Base-by-base conservation (phyloP, 2,797 vertebrate genomes). In the Lagocephalus sceleratus region DNA sequence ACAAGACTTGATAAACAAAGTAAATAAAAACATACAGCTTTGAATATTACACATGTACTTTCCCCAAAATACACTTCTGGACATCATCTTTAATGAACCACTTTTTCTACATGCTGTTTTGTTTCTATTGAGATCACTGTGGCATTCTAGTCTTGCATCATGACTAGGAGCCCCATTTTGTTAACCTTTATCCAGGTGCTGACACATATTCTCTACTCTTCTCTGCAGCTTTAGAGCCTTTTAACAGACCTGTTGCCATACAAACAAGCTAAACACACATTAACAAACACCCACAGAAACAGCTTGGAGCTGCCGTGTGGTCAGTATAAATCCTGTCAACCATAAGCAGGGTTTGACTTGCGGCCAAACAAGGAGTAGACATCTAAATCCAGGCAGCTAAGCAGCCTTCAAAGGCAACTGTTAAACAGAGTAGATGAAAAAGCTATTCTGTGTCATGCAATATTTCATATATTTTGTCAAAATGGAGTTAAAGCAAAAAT, bases 321-420 rank as follows among this genome's bases (percentile, higher is more conserved):
- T 61, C 61, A 51, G 66, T 50, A 57, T 63, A 78, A 78, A 81
- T 65, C 73, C 66, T 54, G 44, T 25, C 26, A 26, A 58, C 22
- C 51, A 47, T 78, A 75, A 77, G 68, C 48, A 62, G 66, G 63
- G 50, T 76, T 83, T 81, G 78, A 79, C 65, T 56, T 9, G 14
- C 47, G 51, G 67, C 78, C 75, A 81, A 62, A 66, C 56, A 62
- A 47, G 20, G 59, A 78, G 68, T 23, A 60, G 54, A 59, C 57
- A 48, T 51, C 60, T 71, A 75, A 82, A 79, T 76, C 78, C 61
- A 73, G 48, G 51, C 43, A 52, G 54, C 45, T 54, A 50, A 78
- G 55, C 61, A 62, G 68, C 35, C 50, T 47, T 49, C 57, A 43
- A 29, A 39, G 17, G 39, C 47, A 48, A 56, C 49, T 16, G 26